These are phyloP conservation scores for Sipha maydis DNA, from an alignment of 2,888 invertebrate genomes.

Conservation along the genomic window DNA sequence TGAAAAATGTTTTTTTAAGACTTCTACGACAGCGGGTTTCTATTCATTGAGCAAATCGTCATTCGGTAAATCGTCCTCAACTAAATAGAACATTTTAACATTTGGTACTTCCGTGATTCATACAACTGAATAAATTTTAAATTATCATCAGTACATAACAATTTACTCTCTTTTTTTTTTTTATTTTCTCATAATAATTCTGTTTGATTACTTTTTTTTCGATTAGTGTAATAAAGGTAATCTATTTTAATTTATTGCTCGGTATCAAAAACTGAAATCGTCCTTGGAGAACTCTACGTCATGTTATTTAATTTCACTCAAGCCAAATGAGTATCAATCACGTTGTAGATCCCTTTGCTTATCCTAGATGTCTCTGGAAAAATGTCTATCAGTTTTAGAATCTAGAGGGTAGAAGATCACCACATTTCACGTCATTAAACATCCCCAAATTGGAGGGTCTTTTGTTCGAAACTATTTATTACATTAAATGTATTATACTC, in stretches of 20 bases:
- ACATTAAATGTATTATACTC: constrained; percentile 41
- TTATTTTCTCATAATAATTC: too few species aligned
- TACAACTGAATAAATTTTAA: too few species aligned
- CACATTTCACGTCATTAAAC: constrained; percentile 53
- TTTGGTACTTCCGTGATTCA: too few species aligned
- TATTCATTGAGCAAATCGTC: too few species aligned
- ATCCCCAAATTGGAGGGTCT: constrained; percentile 42
- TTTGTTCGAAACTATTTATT: constrained; percentile 50
- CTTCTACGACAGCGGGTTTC: too few species aligned
- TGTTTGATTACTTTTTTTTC: too few species aligned
- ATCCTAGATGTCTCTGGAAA: constrained; percentile 29
- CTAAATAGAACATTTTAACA: too few species aligned
- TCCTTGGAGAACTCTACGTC: too few species aligned
- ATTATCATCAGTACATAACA: background rate
- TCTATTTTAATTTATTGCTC: background rate
- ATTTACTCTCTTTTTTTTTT: background rate
- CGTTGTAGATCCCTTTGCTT: constrained; percentile 37
- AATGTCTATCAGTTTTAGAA: constrained; percentile 38
- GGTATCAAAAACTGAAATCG: background rate
- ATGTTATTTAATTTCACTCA: constrained; percentile 38
- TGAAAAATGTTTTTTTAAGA: too few species aligned
- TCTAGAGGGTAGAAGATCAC: constrained; percentile 48
- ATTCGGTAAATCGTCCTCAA: too few species aligned
- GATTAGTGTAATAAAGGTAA: too few species aligned
- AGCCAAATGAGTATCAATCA: constrained; percentile 47